Percentiles rank a stretch among this genome's conserved stretches.
Conservation (phyloP, 2,888 invertebrate species). For the Linnaemya tessellans region DNA sequence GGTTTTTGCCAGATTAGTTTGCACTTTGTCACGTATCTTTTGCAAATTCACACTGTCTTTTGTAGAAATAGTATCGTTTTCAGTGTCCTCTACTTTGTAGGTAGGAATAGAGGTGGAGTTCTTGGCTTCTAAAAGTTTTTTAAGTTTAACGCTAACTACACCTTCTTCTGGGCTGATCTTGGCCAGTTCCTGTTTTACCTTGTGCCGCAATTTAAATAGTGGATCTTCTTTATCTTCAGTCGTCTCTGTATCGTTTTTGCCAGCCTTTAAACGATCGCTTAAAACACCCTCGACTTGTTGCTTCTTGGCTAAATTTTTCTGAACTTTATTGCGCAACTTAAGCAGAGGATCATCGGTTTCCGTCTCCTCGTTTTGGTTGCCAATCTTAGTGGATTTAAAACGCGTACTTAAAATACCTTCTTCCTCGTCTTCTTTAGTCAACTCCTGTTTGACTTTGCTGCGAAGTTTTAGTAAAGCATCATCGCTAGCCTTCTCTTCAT, state of each 20-base stretch:
- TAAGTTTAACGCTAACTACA: constrained; percentile 76
- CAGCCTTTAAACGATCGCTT: constrained; percentile 46
- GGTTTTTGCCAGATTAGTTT: constrained; percentile 74
- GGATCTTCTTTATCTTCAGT: constrained; percentile 21
- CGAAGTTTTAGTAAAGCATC: constrained; percentile 65
- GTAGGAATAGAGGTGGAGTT: not conserved
- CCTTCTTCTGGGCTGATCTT: constrained; percentile 73
- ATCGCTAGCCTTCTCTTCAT: constrained; percentile 2
- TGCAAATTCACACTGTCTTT: constrained; percentile 73
- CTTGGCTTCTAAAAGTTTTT: constrained; percentile 74
- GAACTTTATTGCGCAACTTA: constrained; percentile 57
- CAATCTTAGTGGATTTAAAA: constrained; percentile 12
- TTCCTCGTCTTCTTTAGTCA: constrained; percentile 56
- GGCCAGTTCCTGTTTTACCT: constrained; percentile 66
- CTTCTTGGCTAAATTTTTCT: constrained; percentile 61
- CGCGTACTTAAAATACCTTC: constrained; percentile 69
- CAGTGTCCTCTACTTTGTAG: constrained; percentile 2
- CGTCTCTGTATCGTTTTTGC: not conserved
- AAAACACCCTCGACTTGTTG: constrained; percentile 65
- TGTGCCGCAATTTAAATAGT: constrained; percentile 57
- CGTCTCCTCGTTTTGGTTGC: not conserved
- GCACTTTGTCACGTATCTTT: constrained; percentile 75
- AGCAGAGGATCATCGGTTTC: constrained; percentile 49
- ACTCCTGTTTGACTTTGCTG: constrained; percentile 68
- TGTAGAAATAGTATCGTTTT: constrained; percentile 8